These are phyloP conservation scores for Caradrina clavipalpis DNA, from an alignment of 2,888 invertebrate species.

Conservation along the genomic window DNA sequence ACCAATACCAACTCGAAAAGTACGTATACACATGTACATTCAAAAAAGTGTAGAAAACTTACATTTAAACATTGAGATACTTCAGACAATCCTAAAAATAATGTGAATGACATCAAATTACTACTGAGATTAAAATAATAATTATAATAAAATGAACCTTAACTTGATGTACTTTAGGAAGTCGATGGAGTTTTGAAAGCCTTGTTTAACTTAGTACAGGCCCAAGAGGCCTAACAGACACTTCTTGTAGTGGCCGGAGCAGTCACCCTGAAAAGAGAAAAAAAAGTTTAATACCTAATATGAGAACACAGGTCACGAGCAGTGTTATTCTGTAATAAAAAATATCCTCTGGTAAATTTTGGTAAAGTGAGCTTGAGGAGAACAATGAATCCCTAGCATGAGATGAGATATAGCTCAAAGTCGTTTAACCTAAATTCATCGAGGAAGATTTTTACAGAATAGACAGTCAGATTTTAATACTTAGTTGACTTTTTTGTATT, in stretches of 20 bases:
- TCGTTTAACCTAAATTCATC: too few relatives aligned
- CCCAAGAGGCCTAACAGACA: conserved; percentile 94
- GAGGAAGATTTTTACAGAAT: too few relatives aligned
- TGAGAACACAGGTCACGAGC: too few relatives aligned
- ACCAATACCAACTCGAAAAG: neutral
- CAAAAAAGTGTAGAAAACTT: conserved; percentile 27
- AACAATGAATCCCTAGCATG: too few relatives aligned
- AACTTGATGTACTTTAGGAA: conserved; percentile 43
- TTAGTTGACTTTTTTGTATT: too few relatives aligned
- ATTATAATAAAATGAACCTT: conserved; percentile 37
- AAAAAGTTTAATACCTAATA: neutral
- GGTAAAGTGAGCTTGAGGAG: too few relatives aligned
- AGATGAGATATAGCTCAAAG: too few relatives aligned
- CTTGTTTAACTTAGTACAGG: conserved; percentile 77
- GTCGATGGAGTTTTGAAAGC: conserved; percentile 22
- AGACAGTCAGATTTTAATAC: too few relatives aligned
- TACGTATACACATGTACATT: conserved; percentile 17
- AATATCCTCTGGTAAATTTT: too few relatives aligned
- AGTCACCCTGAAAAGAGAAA: conserved; percentile 93
- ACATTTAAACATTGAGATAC: conserved; percentile 52
- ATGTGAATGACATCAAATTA: conserved; percentile 38
- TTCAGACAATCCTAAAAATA: conserved; percentile 38
- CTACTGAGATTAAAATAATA: conserved; percentile 36
- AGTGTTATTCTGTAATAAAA: too few relatives aligned
- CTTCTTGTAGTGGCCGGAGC: conserved; percentile 97